phyloP scores from a whole-genome alignment of 1,140 invertebrate species.

The Zaprionus taronus region DNA sequence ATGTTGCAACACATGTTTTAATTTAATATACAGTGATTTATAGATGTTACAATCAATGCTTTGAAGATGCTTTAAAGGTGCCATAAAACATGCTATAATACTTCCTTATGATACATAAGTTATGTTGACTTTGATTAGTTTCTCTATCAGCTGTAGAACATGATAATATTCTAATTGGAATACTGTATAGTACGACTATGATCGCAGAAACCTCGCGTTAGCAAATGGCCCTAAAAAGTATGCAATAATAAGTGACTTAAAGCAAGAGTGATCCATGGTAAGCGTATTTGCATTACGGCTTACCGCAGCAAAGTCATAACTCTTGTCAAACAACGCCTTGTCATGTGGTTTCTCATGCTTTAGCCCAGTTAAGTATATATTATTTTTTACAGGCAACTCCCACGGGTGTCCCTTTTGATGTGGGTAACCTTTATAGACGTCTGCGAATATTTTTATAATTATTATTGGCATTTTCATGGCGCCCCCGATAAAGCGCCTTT shows the following conservation, averaged over 20 bases:
- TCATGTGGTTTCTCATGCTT: slow-evolving; percentile 1
- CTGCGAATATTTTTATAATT: slow-evolving; percentile 60
- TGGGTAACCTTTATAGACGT: slow-evolving; percentile 42
- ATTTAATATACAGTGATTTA: not conserved
- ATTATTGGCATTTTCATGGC: slow-evolving; percentile 66
- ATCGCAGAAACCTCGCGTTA: too few species aligned
- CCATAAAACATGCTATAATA: not conserved
- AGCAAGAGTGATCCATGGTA: not conserved
- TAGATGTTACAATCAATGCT: too few species aligned
- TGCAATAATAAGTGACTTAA: not conserved
- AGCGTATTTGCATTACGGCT: not conserved
- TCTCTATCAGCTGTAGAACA: not conserved
- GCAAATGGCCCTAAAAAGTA: not conserved
- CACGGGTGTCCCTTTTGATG: slow-evolving; percentile 44
- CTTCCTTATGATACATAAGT: not conserved
- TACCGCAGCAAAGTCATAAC: not conserved
- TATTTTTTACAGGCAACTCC: slow-evolving; percentile 5
- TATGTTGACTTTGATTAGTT: not conserved
- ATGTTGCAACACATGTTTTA: not conserved
- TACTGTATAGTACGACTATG: too few species aligned
- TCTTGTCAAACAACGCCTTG: not conserved
- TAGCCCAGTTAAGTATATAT: not conserved
- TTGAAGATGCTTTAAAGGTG: not conserved
- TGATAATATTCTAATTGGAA: too few species aligned
- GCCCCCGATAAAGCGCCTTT: slow-evolving; percentile 12